Evolutionary conservation across 1,140 invertebrate genomes (phyloP), one percentile per base, ranked within the genome.

Genomic region (Papilio polytes): DNA sequence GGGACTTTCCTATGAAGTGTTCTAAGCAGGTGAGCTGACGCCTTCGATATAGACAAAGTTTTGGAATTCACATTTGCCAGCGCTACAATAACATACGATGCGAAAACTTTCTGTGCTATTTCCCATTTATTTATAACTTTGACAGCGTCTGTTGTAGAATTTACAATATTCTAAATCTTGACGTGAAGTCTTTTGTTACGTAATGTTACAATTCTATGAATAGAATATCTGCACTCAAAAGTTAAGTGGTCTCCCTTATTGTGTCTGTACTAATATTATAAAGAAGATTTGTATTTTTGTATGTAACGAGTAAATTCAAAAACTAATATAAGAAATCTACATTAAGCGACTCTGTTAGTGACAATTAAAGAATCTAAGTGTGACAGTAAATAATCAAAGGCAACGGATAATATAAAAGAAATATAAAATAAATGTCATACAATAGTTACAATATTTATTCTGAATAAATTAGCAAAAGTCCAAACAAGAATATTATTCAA

Each of bases 51-150:
- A 70, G 63, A 70, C 63, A 70, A 70, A 70, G 63, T 70, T 70
- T 70, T 70, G 63, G 26, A 70, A 70, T 70, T 70, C 63, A 70
- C 63, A 70, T 70, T 70, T 70, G 63, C 63, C 26, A 70, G 63
- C 63, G 63, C 63, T 70, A 70, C n/a, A 70, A 70, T 70, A 70
- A 70, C 31, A 15, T 70, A 70, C 63, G 63, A 70, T 70, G 63
- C 63, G 63, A 36, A 70, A 70, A 70, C 22, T 70, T 36, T 70
- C 26, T 31, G 26, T 31, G 63, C 63, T 70, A 70, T 70, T 70
- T 70, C 63, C 13, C 63, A 70, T 70, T 70, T 70, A 70, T 70
- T 70, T 70, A 70, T 70, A 70, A 70, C 63, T 70, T 70, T 31
- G 63, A 70, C 63, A 70, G 63, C 63, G 31, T 15, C 63, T 70